phyloP scores from a whole-genome alignment of 2,797 vertebrate species.

The Syngnathus acus region DNA sequence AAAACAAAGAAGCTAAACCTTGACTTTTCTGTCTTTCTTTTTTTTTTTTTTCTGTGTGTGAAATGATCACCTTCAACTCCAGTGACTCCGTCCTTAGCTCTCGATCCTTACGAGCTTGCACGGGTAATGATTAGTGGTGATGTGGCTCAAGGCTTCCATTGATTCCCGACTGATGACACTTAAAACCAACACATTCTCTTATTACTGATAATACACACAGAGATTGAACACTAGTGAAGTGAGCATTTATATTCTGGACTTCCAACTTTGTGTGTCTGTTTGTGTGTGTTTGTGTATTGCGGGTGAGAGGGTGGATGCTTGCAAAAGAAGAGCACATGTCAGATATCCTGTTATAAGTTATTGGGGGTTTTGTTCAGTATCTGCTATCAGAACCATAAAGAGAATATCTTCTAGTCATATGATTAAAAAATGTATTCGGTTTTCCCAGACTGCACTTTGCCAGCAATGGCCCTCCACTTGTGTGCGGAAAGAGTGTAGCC shows the following conservation, averaged over 20 bases:
- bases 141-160: slow-evolving; percentile 47
- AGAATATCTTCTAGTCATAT: neutral
- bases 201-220: slow-evolving; percentile 28
- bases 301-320: neutral
- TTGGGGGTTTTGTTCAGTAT: slow-evolving; percentile 1
- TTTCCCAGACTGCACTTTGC: slow-evolving; percentile 4
- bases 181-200: slow-evolving; percentile 30
- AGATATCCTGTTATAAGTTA: neutral
- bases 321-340: neutral
- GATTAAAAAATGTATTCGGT: neutral
- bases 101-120: slow-evolving; percentile 48
- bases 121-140: slow-evolving; percentile 23
- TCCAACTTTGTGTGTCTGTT: neutral
- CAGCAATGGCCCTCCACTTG: slow-evolving; percentile 1
- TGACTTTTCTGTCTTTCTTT: slow-evolving; percentile 35
- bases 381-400: neutral
- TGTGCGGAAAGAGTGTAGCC: neutral
- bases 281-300: neutral
- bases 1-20: slow-evolving; percentile 42
- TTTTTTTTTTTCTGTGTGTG: slow-evolving; percentile 15
- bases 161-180: slow-evolving; percentile 26
- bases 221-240: slow-evolving; percentile 24
- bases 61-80: slow-evolving; percentile 41
- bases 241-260: slow-evolving; percentile 1
- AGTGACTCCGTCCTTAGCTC: slow-evolving; percentile 40